phyloP scores from a whole-genome alignment of 2,113 vertebrate species.

The Capricornis sumatraensis region DNA sequence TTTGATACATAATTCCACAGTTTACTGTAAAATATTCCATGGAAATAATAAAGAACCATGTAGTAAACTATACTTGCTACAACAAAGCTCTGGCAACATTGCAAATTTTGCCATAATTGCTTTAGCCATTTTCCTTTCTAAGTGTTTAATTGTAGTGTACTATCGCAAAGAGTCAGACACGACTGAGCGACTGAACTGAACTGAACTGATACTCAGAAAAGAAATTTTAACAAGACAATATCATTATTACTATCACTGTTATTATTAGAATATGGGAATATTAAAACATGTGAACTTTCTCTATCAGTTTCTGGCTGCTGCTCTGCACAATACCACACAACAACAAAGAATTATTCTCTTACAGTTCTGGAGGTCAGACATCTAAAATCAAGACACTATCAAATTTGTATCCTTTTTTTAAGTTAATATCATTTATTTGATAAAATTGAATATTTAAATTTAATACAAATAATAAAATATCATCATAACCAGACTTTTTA shows the following conservation, averaged over 20 bases:
- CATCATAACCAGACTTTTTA: background rate
- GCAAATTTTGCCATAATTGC: background rate
- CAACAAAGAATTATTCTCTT: background rate
- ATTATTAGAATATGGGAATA: background rate
- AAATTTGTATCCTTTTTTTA: background rate
- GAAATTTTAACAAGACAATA: background rate
- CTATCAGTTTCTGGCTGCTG: background rate
- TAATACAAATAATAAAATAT: background rate
- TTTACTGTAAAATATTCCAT: background rate
- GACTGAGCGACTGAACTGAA: no score
- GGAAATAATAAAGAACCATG: background rate
- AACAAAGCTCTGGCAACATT: background rate
- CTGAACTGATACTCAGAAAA: background rate
- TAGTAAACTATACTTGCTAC: background rate
- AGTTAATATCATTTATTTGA: background rate
- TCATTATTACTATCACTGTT: background rate
- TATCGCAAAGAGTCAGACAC: fast-evolving
- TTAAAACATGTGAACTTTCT: background rate
- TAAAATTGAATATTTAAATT: background rate
- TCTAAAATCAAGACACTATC: background rate
- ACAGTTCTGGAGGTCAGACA: background rate
- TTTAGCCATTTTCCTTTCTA: background rate
- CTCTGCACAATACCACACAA: background rate
- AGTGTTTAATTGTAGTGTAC: background rate
- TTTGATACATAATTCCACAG: background rate